Evolutionary conservation across 2,797 vertebrate genomes (phyloP), one percentile per base, ranked within the genome.

Genomic region (Lepus townsendii): DNA sequence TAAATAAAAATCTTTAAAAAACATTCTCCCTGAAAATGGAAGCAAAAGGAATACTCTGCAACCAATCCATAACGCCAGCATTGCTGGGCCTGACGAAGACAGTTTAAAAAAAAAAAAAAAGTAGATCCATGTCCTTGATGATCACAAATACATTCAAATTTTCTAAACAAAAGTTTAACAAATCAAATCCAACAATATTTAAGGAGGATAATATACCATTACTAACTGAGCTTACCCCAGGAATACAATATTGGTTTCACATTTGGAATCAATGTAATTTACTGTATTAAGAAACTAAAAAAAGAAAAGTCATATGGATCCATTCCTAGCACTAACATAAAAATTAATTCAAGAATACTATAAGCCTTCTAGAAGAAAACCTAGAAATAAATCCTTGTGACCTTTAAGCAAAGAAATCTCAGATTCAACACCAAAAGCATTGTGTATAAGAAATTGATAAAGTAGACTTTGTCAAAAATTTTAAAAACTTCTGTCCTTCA

Each of bases 401-500:
- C 57, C 82, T 76, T 77, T 57, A 87, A 50, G 42, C 87, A 87
- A 35, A 52, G 57, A 57, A 83, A 88, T 66, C 63, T 90, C 87
- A 83, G 24, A 65, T 76, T 87, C 71, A 90, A 69, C 7, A 66
- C 30, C 63, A 90, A 82, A 95, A 95, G 42, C 35, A 93, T 76
- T 32, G 57, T 75, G 62, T 32, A 47, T 54, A 57, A 83, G 10
- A 90, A 54, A 93, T 30, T 50, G 54, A 86, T 75, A 90, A 93
- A 47, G 87, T 78, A 83, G 83, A 83, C 47, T 63, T 94, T 38
- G 72, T 91, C 54, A 90, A 77, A 83, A 47, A 38, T 60, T 57
- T 32, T 76, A 30, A 76, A 85, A 83, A 73, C 20, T 32, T 77
- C 19, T 35, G 7, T 42, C 75, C 52, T 87, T 91, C 50, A 78